Percentiles rank a stretch among this genome's conserved stretches.
These are phyloP conservation scores for Poecilia velifera DNA, from an alignment of 2,797 vertebrate species.

Conservation along the genomic window DNA sequence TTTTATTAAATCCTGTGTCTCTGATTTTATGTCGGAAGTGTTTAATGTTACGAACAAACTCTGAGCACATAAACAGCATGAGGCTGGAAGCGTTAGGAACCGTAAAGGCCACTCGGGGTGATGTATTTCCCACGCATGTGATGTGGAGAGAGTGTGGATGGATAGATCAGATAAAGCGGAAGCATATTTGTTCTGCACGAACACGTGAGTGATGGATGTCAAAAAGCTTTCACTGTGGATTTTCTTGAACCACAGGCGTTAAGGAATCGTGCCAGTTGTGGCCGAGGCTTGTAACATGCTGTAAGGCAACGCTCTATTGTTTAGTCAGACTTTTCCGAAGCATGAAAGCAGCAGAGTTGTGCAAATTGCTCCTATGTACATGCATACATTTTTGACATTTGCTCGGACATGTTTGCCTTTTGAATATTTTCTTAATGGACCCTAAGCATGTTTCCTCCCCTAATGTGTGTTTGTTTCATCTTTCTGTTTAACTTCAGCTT, in stretches of 20 bases:
- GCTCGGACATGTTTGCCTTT: background rate
- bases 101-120: background rate
- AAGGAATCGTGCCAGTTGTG: background rate
- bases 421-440: constrained; percentile 6
- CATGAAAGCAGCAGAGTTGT: constrained; percentile 1
- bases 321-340: constrained; percentile 1
- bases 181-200: constrained; percentile 15
- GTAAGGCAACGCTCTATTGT: background rate
- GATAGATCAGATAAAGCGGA: constrained; percentile 18
- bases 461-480: constrained; percentile 60
- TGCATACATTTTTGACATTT: background rate
- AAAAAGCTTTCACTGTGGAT: constrained; percentile 9
- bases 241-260: constrained; percentile 17
- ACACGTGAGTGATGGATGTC: constrained; percentile 18
- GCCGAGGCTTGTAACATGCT: background rate
- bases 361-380: background rate
- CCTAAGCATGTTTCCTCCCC: constrained; percentile 16
- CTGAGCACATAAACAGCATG: constrained; percentile 14
- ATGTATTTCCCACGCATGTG: constrained; percentile 14
- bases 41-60: constrained; percentile 3
- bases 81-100: constrained; percentile 1
- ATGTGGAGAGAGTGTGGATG: constrained; percentile 7
- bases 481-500: constrained; percentile 61
- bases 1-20: background rate
- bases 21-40: constrained; percentile 2